Evolutionary conservation across 1,140 invertebrate species (phyloP), one percentile per base, ranked within the genome.

Genomic region (Limonius californicus): DNA sequence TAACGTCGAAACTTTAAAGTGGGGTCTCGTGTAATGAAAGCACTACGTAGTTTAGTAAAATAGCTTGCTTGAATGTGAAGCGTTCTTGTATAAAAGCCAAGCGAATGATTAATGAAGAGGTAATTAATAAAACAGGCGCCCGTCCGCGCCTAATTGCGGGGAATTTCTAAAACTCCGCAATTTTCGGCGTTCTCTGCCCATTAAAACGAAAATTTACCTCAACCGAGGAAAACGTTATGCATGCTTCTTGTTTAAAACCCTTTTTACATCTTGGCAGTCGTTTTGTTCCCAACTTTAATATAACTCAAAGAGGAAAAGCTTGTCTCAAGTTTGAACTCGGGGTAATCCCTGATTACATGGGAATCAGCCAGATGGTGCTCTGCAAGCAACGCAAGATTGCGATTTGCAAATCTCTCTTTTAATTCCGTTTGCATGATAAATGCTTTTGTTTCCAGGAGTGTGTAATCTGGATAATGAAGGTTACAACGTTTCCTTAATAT

Each of bases 311-410:
- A 68, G 69, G 62, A 70, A 67, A 70, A 68, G 63, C 69, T 62
- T 70, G 69, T 70, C 61, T 50, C 45, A 18, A 50, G 45, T 50
- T 50, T 50, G 45, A 50, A 47, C 18, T 55, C 63, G 62, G 59
- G 57, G 65, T 71, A 69, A 71, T 71, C 68, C 70, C 62, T 68
- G 70, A 68, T 67, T 71, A 71, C 65, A 69, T 70, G 70, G 56
- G 70, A 71, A 70, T 60, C 59, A 18, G 14, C 56, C 58, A 64
- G 59, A 61, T 63, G 57, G 8, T 50, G 8, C n/a, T 2, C 2
- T 39, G 11, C 7, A n/a, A 39, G n/a, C 35, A 39, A 39, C 35
- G n/a, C 2, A 9, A 12, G 27, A 32, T 32, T 32, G 27, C 27
- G 9, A 27, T 4, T 27, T 14, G 35, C 11, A 39, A 14, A 27